Evolutionary conservation across 2,888 invertebrate species (phyloP), one percentile per base, ranked within the genome.

Genomic region (Drosophila meridiana): DNA sequence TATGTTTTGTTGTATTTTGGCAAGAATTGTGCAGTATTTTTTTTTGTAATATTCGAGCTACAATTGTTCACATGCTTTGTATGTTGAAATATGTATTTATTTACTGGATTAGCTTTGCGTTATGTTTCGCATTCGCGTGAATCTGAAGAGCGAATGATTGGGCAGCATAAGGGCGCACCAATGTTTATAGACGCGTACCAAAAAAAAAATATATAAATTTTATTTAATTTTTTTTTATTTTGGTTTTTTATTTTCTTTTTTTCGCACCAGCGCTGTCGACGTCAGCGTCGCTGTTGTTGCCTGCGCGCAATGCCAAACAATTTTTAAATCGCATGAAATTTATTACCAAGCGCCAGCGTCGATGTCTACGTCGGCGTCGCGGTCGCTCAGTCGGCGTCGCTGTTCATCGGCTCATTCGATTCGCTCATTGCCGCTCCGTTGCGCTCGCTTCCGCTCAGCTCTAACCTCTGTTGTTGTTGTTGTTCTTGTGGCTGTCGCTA

Each of bases 241-340:
- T 47, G 57, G 28, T 61, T 45, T 42, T 62, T 63, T 38, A 26
- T 20, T 1, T n/a, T 30, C n/a, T 53, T 57, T 63, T 42, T 63
- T 63, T 78, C 64, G 75, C 78, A 79, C 74, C 79, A 76, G 67
- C 79, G 66, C 76, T 64, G 79, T 76, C 79, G 75, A 75, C 78
- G 78, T 78, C 65, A 78, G 61, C 78, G 78, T 69, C 71, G 78
- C 79, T 68, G 80, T 58, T 57, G 69, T 55, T 67, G 80, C 66
- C 69, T 73, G 73, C 61, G 71, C 82, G 83, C 86, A 84, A 86
- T 85, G 87, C 87, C 83, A 82, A 82, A 84, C 83, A 79, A 76
- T 77, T 83, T 73, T 70, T 56, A 76, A 79, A 89, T 84, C 87
- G 87, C 70, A 80, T 75, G 77, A 75, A 87, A 87, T 84, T 82